These are phyloP conservation scores for Lutjanus campechanus DNA, from an alignment of 2,797 vertebrate species.

Conservation along the genomic window DNA sequence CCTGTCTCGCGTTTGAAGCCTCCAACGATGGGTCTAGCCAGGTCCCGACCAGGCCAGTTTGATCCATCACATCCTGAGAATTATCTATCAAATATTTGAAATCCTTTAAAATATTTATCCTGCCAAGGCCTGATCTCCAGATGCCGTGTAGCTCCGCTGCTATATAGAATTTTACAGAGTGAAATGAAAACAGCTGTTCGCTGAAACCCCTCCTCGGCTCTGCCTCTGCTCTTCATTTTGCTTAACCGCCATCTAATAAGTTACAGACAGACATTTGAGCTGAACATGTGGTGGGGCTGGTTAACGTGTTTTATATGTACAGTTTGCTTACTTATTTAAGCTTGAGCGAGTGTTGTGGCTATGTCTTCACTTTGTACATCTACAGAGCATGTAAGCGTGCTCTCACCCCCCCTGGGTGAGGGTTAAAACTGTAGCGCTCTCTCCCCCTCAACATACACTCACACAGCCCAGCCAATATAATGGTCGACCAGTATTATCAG, in stretches of 20 bases:
- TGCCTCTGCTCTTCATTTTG: constrained; percentile 67
- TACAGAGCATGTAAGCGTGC: constrained; percentile 42
- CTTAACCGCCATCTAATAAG: constrained; percentile 67
- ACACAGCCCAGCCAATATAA: not conserved
- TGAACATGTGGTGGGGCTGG: constrained; percentile 66
- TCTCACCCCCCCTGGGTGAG: not conserved
- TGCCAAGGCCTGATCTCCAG: constrained; percentile 63
- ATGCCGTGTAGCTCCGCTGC: constrained; percentile 35
- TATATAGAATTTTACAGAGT: constrained; percentile 44
- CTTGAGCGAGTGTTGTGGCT: constrained; percentile 55
- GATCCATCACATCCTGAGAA: constrained; percentile 61
- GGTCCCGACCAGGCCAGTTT: constrained; percentile 36
- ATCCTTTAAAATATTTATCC: constrained; percentile 69
- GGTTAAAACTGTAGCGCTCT: not conserved
- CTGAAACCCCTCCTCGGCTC: constrained; percentile 37
- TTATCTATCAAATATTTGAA: constrained; percentile 72
- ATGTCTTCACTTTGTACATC: constrained; percentile 41
- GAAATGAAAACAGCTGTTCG: constrained; percentile 77
- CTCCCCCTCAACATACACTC: not conserved
- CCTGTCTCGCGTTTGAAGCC: constrained; percentile 20
- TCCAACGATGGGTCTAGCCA: not conserved
- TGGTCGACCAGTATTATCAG: too few species aligned
- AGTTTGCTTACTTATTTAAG: constrained; percentile 66
- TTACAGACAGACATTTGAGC: constrained; percentile 67
- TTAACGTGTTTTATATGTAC: constrained; percentile 59